Percentiles rank a stretch among this genome's conserved stretches.
phyloP scores from a whole-genome alignment of 2,113 vertebrate species.

The Stegostoma tigrinum region DNA sequence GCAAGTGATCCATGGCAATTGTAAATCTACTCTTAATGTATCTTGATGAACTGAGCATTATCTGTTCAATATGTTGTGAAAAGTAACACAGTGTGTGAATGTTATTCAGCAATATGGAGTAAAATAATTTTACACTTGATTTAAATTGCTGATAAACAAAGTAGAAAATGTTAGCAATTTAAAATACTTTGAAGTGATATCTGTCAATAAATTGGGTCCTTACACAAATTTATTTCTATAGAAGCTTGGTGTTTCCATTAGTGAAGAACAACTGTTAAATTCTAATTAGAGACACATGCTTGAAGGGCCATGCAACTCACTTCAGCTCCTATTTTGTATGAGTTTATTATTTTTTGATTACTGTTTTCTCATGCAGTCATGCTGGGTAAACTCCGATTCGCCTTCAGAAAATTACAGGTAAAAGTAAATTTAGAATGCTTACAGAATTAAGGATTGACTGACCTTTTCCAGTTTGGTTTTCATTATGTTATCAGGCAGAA shows the following conservation, averaged over 20 bases:
- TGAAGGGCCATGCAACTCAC: too few species aligned
- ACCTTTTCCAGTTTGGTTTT: background rate
- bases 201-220: background rate
- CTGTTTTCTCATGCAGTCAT: too few species aligned
- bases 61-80: constrained; percentile 23
- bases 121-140: constrained; percentile 6
- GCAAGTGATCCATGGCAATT: constrained; percentile 7
- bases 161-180: background rate
- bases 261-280: background rate
- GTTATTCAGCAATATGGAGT: background rate
- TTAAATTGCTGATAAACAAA: constrained; percentile 17
- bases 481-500: background rate
- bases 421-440: background rate
- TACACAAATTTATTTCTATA: background rate
- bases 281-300: background rate
- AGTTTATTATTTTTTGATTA: background rate
- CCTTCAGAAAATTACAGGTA: background rate
- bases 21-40: constrained; percentile 12
- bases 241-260: background rate
- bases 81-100: constrained; percentile 1
- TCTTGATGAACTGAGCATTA: constrained; percentile 4
- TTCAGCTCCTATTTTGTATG: background rate
- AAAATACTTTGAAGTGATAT: background rate
- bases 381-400: background rate
- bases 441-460: background rate